Base-by-base conservation (phyloP, 1,140 invertebrate species). In the Calliopsis andreniformis region DNA sequence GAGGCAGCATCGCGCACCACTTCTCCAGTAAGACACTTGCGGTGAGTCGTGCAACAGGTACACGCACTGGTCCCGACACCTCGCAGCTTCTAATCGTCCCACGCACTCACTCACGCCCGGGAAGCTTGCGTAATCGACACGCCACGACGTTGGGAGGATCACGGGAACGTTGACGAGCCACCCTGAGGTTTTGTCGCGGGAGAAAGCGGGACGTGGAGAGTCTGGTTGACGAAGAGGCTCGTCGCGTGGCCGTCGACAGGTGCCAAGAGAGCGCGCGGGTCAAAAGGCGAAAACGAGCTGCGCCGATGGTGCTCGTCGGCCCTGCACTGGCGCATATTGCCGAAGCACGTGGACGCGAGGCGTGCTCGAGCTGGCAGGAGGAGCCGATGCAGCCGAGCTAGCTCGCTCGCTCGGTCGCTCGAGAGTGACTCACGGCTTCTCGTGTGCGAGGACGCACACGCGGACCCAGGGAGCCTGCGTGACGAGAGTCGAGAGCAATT, bases 321-420 rank as follows among this genome's bases (percentile, higher is more conserved):
- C 71, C 61, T 79, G 79, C 62, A 76, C 78, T 86, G 79, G 69
- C 80, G 72, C 75, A 55, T 83, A 82, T 78, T 32, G 72, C 23
- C 49, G 77, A 18, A 82, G 82, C 86, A 87, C 86, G 86, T 87
- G 86, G 78, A 70, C 72, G 71, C 77, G 73, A 75, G 81, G 77
- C 82, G 82, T 81, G 75, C 39, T 30, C 69, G 61, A 63, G 58
- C 47, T 67, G 78, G 45, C 55, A 80, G 64, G 71, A 84, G 79
- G 73, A 82, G 78, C 67, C 79, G 79, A 80, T 76, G 81, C 78
- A 78, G 82, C 39, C 56, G 10, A 68, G 20, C 16, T 16, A n/a
- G 47, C 8, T 28, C 62, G 80, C 72, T 75, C 82, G 81, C 85
- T 47, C 39, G 79, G 66, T 66, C 67, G 84, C 75, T 55, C 76